A percentile compares a stretch with the other conserved stretches of the same genome.
Conservation (phyloP, 2,113 vertebrate species). For the Psittacula cyanocephala region DNA sequence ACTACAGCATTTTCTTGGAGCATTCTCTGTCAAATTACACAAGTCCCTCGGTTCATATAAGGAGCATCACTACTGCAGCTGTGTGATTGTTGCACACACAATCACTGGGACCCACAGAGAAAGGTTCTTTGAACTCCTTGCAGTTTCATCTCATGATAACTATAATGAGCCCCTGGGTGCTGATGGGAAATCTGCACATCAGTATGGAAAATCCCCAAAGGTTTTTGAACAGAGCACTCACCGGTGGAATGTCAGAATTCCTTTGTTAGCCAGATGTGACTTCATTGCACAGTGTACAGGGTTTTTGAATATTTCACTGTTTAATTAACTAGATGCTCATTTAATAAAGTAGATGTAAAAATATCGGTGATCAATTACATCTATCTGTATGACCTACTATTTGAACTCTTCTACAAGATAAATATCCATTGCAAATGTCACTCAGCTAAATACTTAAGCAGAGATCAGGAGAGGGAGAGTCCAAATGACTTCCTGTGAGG, state of each 20-base stretch:
- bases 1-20: slow-evolving; percentile 33
- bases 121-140: slow-evolving; percentile 21
- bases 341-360: neutral
- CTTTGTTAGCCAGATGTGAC: neutral
- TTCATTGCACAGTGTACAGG: neutral
- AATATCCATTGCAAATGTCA: neutral
- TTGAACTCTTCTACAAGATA: neutral
- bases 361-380: neutral
- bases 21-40: neutral
- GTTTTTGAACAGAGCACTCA: neutral
- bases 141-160: neutral
- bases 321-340: slow-evolving; percentile 1
- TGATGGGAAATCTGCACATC: neutral
- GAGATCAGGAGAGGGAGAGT: neutral
- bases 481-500: slow-evolving; percentile 6
- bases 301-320: slow-evolving; percentile 10
- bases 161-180: neutral
- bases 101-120: neutral
- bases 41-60: neutral
- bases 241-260: neutral
- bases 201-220: neutral
- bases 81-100: no score
- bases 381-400: neutral
- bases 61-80: neutral
- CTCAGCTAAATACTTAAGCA: neutral